Conservation (phyloP, 2,113 vertebrate genomes). For the Dromaius novaehollandiae region DNA sequence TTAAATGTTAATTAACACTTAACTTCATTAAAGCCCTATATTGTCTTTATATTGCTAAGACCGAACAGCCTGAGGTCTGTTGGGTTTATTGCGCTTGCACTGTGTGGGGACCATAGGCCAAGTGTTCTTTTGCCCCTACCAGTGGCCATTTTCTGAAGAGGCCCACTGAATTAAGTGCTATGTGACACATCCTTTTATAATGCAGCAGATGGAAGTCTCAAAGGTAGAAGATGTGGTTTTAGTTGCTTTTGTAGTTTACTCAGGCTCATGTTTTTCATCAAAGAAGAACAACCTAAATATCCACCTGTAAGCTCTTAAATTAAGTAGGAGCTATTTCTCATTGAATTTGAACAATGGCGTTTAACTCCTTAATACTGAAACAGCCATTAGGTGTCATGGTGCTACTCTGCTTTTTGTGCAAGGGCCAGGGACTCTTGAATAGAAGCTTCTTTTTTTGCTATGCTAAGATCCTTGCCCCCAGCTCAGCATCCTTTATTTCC, state of each 20-base stretch:
- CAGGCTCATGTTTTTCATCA: not conserved
- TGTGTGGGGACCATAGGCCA: not conserved
- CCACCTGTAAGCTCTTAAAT: not conserved
- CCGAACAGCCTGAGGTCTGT: fast-evolving
- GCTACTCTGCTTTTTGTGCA: not conserved
- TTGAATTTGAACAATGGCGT: not conserved
- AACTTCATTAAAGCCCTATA: not conserved
- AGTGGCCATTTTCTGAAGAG: not conserved
- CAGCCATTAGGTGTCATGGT: not conserved
- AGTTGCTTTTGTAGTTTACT: not conserved
- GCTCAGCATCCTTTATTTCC: not conserved
- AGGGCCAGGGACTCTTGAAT: not conserved
- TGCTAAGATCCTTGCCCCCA: not conserved
- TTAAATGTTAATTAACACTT: not conserved
- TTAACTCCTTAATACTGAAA: not conserved
- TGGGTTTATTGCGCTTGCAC: not conserved
- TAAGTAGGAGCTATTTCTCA: not conserved
- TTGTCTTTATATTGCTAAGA: not conserved
- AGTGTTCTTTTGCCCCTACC: not conserved
- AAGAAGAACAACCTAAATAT: not conserved
- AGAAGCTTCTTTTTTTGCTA: not conserved
- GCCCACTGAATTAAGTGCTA: not conserved
- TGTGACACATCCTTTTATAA: not conserved
- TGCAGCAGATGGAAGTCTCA: not conserved
- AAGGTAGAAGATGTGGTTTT: not conserved